These are phyloP conservation scores for Drosophila setifemur DNA, from an alignment of 1,140 invertebrate species.

Conservation along the genomic window DNA sequence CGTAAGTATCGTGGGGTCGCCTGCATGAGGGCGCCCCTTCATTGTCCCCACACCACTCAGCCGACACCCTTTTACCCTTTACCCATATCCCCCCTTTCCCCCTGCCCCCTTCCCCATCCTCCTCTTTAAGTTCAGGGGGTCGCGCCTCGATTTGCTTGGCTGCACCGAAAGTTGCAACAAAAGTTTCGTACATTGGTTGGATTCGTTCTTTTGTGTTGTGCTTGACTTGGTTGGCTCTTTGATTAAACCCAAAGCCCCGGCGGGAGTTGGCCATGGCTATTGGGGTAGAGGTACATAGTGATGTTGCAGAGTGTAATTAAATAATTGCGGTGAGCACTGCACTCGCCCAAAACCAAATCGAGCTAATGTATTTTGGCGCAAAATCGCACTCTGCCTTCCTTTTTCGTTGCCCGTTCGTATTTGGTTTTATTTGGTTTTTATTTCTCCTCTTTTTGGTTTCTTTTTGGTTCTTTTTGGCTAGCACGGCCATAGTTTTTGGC, in stretches of 20 bases:
- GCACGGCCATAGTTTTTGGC: constrained; percentile 18
- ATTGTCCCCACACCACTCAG: constrained; percentile 36
- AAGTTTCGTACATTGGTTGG: constrained; percentile 49
- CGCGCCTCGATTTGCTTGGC: constrained; percentile 51
- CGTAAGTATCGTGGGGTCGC: constrained; percentile 28
- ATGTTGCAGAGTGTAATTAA: constrained; percentile 58
- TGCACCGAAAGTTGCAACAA: constrained; percentile 70
- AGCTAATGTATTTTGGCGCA: constrained; percentile 66
- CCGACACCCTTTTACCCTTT: too few relatives aligned
- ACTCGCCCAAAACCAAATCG: constrained; percentile 62
- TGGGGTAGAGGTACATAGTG: background rate
- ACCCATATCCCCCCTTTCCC: too few relatives aligned
- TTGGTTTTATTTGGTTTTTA: constrained; percentile 24
- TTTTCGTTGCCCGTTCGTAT: too few relatives aligned
- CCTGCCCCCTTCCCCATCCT: background rate
- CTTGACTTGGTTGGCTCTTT: constrained; percentile 63
- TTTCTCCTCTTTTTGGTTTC: background rate
- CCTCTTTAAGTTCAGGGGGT: constrained; percentile 28
- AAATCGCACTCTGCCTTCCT: constrained; percentile 46
- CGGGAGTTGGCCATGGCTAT: constrained; percentile 1
- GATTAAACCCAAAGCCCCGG: constrained; percentile 54
- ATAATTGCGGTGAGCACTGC: constrained; percentile 65
- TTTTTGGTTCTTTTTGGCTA: background rate
- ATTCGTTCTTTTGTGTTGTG: constrained; percentile 45
- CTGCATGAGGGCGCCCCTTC: constrained; percentile 45